These are phyloP conservation scores for Elanus axillaris DNA, from an alignment of 2,113 vertebrate genomes.

Conservation along the genomic window DNA sequence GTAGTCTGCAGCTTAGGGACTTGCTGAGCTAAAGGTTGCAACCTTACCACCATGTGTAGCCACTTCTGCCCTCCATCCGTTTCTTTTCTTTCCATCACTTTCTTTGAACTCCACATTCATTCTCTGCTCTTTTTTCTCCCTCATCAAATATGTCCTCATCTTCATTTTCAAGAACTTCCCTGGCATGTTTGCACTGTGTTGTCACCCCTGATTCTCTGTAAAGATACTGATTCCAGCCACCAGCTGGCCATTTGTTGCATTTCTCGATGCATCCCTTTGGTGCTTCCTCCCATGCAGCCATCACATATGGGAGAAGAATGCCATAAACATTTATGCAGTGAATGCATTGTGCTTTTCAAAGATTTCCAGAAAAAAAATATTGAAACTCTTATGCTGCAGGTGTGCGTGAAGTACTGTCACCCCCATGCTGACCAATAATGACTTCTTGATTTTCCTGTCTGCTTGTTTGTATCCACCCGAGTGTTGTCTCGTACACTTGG, in stretches of 20 bases:
- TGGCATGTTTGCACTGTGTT: not conserved
- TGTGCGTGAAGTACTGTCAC: not conserved
- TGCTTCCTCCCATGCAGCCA: not conserved
- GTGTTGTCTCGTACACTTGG: not conserved
- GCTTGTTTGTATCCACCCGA: not conserved
- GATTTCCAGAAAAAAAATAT: not conserved
- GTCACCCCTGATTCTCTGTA: not conserved
- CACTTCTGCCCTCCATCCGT: not conserved
- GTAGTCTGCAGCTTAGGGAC: not conserved
- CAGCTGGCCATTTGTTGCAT: not conserved
- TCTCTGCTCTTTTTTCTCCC: not conserved
- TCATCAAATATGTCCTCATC: not conserved
- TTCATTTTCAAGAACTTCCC: not conserved
- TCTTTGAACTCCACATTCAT: not conserved
- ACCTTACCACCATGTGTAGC: not conserved
- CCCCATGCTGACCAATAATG: not conserved
- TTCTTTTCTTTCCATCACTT: not conserved
- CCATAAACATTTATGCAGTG: not conserved
- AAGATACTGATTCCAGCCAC: not conserved
- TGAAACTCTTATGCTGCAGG: not conserved
- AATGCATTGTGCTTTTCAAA: not conserved
- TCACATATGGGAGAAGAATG: not conserved
- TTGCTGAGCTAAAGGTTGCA: not conserved
- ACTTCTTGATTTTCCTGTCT: not conserved
- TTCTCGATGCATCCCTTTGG: not conserved